phyloP scores from a whole-genome alignment of 2,888 invertebrate species.

The Neoitamus cyanurus region DNA sequence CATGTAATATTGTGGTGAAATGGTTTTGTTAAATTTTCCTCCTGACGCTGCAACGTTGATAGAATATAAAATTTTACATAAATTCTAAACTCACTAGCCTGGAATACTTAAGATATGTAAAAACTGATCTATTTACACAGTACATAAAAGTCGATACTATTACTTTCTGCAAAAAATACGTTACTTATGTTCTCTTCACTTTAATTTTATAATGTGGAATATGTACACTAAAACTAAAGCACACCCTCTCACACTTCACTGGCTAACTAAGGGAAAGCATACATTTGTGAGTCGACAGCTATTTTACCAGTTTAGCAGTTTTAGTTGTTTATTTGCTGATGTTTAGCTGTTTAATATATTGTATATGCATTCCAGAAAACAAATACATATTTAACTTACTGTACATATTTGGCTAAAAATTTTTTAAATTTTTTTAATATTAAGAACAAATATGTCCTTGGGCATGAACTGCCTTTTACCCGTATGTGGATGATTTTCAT shows the following conservation, averaged over 20 bases:
- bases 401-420: background rate
- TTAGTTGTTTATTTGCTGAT: no score
- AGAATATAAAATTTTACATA: background rate
- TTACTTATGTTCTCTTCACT: background rate
- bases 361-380: no score
- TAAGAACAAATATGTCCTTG: background rate
- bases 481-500: background rate
- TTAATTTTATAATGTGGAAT: background rate
- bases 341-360: no score
- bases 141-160: background rate
- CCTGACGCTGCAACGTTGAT: background rate
- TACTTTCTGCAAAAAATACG: background rate
- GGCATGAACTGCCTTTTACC: background rate
- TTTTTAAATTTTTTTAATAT: background rate
- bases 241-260: background rate
- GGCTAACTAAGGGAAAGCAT: background rate
- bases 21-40: background rate
- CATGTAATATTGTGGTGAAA: background rate
- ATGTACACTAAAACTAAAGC: background rate
- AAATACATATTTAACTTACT: no score
- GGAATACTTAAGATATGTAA: background rate
- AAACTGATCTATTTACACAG: background rate
- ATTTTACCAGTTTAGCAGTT: background rate
- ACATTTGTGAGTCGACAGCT: background rate
- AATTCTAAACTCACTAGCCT: background rate